phyloP scores from a whole-genome alignment of 2,888 invertebrate species.

The Schizotus pectinicornis region DNA sequence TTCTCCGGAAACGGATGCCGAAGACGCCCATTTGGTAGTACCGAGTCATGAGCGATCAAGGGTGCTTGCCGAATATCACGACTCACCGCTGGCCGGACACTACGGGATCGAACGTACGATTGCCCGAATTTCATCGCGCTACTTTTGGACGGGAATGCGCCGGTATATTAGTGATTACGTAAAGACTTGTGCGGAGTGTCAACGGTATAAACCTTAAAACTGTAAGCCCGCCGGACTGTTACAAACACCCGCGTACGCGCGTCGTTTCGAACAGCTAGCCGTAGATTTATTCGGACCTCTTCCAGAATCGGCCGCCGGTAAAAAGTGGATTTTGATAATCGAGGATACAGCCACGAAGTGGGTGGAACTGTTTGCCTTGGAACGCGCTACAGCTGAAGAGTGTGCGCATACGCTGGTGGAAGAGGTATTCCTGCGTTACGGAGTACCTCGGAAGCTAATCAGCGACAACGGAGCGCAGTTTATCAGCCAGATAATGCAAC shows the following conservation, averaged over 20 bases:
- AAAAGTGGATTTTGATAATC: background rate
- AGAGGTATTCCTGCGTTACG: background rate
- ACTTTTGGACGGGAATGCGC: no score
- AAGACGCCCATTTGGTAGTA: slow-evolving; percentile 22
- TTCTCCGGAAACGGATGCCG: slow-evolving; percentile 12
- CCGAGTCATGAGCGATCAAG: background rate
- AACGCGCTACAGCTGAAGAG: background rate
- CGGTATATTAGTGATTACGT: no score
- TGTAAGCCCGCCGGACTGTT: slow-evolving; percentile 32
- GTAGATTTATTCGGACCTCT: slow-evolving; percentile 34
- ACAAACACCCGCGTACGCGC: slow-evolving; percentile 24
- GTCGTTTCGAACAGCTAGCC: slow-evolving; percentile 31
- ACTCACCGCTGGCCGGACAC: no score
- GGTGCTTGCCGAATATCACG: no score
- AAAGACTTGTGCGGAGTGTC: no score
- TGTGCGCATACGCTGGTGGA: background rate
- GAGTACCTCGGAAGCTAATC: background rate
- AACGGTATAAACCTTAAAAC: background rate
- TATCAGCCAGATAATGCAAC: slow-evolving; percentile 3
- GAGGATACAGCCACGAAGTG: no score
- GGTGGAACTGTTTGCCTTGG: background rate
- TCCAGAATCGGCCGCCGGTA: slow-evolving; percentile 9
- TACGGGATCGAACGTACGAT: no score
- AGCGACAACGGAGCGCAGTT: background rate
- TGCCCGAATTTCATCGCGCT: no score